Percentiles rank a stretch among this genome's conserved stretches.
phyloP scores from a whole-genome alignment of 23 tunicate species.

The Botrylloides violaceus region DNA sequence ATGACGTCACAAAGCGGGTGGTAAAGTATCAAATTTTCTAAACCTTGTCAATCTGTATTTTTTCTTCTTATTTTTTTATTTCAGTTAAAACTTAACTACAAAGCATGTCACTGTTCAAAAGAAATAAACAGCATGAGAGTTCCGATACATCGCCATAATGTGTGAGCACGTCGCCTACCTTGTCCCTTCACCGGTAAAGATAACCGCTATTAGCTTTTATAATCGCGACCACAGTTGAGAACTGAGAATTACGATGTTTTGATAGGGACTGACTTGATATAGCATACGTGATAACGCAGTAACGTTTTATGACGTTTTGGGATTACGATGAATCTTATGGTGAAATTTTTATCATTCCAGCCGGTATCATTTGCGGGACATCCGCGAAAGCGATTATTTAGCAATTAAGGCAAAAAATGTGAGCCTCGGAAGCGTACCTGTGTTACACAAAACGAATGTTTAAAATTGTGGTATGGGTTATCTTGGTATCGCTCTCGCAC shows the following conservation, averaged over 20 bases:
- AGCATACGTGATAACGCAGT: neutral
- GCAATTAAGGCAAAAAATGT: neutral
- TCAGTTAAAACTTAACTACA: no score
- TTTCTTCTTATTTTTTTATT: no score
- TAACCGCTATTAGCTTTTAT: neutral
- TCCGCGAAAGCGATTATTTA: neutral
- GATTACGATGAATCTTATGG: neutral
- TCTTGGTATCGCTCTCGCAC: constrained; percentile 85
- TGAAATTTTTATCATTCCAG: no score
- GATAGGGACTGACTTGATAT: neutral
- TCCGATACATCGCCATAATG: no score
- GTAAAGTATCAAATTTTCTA: no score
- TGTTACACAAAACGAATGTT: constrained; percentile 89
- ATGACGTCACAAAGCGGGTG: neutral
- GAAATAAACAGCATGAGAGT: neutral
- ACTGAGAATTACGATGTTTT: neutral
- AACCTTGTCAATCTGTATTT: no score
- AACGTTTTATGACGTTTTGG: neutral
- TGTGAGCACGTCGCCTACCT: no score
- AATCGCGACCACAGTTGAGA: neutral
- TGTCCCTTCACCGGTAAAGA: neutral
- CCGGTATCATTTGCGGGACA: neutral
- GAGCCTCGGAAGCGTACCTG: constrained; percentile 43
- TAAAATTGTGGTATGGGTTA: constrained; percentile 96
- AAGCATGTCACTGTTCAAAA: neutral